Conservation (phyloP, 2,113 vertebrate species). For the Noctilio leporinus region DNA sequence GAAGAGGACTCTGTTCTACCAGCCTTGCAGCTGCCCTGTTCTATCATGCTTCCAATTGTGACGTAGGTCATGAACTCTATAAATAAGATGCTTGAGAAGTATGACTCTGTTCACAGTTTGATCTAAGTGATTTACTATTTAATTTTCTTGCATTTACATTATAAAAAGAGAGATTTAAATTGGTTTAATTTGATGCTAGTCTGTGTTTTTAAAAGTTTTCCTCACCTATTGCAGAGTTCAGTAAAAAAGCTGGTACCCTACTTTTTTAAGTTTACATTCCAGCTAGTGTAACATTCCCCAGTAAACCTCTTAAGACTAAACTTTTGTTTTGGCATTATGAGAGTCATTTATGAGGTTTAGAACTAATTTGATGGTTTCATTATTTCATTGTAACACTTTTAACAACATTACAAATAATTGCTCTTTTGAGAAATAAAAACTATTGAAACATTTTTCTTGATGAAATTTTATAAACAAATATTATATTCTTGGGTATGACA, state of each 20-base stretch:
- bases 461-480: background rate
- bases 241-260: background rate
- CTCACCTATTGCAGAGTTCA: background rate
- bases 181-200: background rate
- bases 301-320: background rate
- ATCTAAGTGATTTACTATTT: background rate
- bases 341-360: background rate
- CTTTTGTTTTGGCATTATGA: background rate
- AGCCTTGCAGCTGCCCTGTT: background rate
- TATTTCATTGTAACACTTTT: background rate
- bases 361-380: background rate
- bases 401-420: background rate
- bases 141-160: background rate
- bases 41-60: background rate
- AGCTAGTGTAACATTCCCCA: background rate
- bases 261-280: background rate
- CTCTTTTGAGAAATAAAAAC: background rate
- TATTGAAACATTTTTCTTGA: background rate
- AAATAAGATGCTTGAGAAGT: background rate
- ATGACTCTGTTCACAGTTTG: background rate
- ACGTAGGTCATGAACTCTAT: background rate
- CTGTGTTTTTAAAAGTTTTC: background rate
- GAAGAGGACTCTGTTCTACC: background rate
- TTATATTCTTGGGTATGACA: background rate
- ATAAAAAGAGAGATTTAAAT: background rate